phyloP scores from a whole-genome alignment of 1,140 invertebrate species.

The Littorina saxatilis region DNA sequence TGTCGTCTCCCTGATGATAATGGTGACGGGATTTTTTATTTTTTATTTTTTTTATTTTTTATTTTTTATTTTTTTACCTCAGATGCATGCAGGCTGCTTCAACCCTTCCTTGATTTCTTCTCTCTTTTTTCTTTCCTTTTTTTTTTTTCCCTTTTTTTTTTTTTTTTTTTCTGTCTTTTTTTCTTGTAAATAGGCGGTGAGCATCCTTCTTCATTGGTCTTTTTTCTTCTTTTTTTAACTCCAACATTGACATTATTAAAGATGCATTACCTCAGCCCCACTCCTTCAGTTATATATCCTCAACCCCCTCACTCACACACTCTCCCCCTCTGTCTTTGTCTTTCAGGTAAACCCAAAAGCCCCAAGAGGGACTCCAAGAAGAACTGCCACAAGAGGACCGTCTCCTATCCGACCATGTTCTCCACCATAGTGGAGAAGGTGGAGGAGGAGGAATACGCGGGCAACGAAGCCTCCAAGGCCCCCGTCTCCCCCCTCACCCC shows the following conservation, averaged over 20 bases:
- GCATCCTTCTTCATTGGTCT: not conserved
- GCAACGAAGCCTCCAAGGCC: constrained; percentile 35
- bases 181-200: not conserved
- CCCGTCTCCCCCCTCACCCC: constrained; percentile 51
- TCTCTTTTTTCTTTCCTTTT: not conserved
- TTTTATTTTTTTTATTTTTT: constrained; percentile 19
- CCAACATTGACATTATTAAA: too few species aligned
- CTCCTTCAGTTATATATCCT: not conserved
- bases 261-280: too few species aligned
- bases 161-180: not conserved
- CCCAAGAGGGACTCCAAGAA: constrained; percentile 39
- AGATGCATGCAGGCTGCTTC: too few species aligned
- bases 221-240: not conserved
- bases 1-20: constrained; percentile 65
- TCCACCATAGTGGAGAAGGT: constrained; percentile 59
- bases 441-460: constrained; percentile 57
- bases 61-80: constrained; percentile 11
- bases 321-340: too few species aligned
- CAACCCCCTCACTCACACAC: not conserved
- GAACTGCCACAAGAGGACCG: constrained; percentile 41
- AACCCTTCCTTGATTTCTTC: not conserved
- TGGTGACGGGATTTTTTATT: constrained; percentile 42
- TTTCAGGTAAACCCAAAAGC: constrained; percentile 51
- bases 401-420: constrained; percentile 58
- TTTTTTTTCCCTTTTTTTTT: too few species aligned